phyloP scores from a whole-genome alignment of 2,113 vertebrate species.

The Ciconia stormi region DNA sequence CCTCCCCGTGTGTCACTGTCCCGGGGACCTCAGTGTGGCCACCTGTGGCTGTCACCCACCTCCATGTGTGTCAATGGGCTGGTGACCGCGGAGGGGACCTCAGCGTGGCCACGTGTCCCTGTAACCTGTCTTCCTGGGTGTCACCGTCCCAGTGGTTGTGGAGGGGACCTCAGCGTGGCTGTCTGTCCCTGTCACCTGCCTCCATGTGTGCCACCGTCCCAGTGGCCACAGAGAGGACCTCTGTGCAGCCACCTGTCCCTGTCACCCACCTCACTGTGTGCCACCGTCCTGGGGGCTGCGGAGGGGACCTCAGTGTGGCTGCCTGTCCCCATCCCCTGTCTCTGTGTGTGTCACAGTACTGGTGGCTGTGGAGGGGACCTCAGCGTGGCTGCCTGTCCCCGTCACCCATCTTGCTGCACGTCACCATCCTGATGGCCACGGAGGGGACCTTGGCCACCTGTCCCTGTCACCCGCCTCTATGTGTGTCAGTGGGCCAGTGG shows the following conservation, averaged over 20 bases:
- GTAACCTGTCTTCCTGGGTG: too few species aligned
- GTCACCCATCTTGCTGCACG: too few species aligned
- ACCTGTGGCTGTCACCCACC: accelerated
- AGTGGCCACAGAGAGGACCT: neutral
- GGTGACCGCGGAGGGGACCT: neutral
- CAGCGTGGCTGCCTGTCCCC: too few species aligned
- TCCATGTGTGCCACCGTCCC: neutral
- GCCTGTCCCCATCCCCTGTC: accelerated
- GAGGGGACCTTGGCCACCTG: neutral
- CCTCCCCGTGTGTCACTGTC: neutral
- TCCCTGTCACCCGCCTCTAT: too few species aligned
- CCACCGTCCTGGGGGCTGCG: neutral
- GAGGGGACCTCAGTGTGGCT: neutral
- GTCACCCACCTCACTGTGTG: neutral
- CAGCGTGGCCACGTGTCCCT: neutral
- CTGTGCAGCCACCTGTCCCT: neutral
- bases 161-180: too few species aligned
- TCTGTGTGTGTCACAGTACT: accelerated
- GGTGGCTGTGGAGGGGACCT: neutral
- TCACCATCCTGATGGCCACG: neutral
- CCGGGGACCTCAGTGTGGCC: neutral
- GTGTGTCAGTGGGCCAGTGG: neutral
- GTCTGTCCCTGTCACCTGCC: too few species aligned
- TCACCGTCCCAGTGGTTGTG: too few species aligned
- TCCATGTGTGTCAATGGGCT: accelerated